These are phyloP conservation scores for Nymphalis c-album DNA, from an alignment of 2,888 invertebrate species.

Conservation along the genomic window DNA sequence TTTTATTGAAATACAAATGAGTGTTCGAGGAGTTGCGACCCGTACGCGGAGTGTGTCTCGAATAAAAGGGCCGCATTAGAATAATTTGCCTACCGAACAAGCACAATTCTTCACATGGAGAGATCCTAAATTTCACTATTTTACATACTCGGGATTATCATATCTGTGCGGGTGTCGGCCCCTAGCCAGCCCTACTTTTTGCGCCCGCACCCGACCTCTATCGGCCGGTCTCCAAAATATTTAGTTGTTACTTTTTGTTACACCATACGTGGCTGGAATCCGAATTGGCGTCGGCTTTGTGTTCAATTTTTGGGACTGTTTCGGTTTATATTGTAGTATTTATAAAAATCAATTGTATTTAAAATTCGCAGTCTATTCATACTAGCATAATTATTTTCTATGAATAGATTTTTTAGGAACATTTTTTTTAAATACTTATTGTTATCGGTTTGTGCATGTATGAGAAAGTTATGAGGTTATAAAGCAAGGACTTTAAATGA, in stretches of 20 bases:
- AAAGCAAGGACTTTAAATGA: too few species aligned
- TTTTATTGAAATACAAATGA: constrained; percentile 81
- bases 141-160: constrained; percentile 81
- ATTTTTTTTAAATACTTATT: too few species aligned
- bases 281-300: constrained; percentile 62
- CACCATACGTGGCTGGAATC: constrained; percentile 74
- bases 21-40: constrained; percentile 66
- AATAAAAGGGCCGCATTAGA: constrained; percentile 81
- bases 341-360: background rate
- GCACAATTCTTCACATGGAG: constrained; percentile 81
- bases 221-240: constrained; percentile 77
- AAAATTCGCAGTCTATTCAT: too few species aligned
- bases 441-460: too few species aligned
- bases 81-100: constrained; percentile 77
- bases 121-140: constrained; percentile 81
- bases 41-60: constrained; percentile 69
- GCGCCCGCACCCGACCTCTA: constrained; percentile 76
- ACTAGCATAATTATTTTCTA: too few species aligned
- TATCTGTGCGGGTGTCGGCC: constrained; percentile 74
- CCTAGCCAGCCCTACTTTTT: constrained; percentile 69
- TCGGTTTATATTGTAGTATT: background rate
- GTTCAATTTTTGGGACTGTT: constrained; percentile 43
- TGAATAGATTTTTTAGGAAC: too few species aligned
- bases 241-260: constrained; percentile 81
- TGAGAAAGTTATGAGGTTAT: too few species aligned